Percentiles rank a stretch among this genome's conserved stretches.
Conservation (phyloP, 2,888 invertebrate genomes). For the Nomada fucata region DNA sequence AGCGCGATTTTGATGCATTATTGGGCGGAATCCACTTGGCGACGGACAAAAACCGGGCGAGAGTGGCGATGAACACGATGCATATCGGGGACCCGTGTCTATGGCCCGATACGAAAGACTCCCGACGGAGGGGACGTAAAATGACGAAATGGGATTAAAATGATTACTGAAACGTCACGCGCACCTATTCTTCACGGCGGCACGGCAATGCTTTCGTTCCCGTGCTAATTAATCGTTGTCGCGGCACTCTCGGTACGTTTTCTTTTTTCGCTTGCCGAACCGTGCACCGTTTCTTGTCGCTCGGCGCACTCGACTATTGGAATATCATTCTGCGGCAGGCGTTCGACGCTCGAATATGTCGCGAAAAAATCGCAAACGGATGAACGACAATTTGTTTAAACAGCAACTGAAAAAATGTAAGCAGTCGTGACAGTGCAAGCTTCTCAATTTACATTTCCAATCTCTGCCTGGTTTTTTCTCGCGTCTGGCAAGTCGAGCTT, state of each 20-base stretch:
- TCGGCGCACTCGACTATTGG: slow-evolving; percentile 6
- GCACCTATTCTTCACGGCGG: slow-evolving; percentile 29
- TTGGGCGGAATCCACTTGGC: slow-evolving; percentile 36
- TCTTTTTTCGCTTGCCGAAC: background rate
- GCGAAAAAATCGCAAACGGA: background rate
- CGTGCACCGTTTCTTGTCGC: background rate
- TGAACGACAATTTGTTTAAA: background rate
- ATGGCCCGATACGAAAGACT: slow-evolving; percentile 49
- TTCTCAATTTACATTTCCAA: background rate
- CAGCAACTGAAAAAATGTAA: slow-evolving; percentile 10
- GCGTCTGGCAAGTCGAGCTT: background rate
- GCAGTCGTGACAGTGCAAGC: slow-evolving; percentile 22
- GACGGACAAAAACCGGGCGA: slow-evolving; percentile 46
- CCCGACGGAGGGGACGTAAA: slow-evolving; percentile 64
- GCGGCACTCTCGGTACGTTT: slow-evolving; percentile 7
- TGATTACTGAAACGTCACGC: slow-evolving; percentile 51
- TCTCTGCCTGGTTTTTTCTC: background rate
- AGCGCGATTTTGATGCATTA: slow-evolving; percentile 47
- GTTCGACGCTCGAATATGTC: background rate
- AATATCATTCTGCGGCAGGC: background rate
- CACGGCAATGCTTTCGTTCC: slow-evolving; percentile 26
- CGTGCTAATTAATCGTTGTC: slow-evolving; percentile 47
- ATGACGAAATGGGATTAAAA: slow-evolving; percentile 52
- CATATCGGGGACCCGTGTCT: slow-evolving; percentile 41
- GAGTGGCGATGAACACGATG: slow-evolving; percentile 58